These are phyloP conservation scores for Babyrousa celebensis DNA, from an alignment of 2,797 vertebrate species.

Conservation along the genomic window DNA sequence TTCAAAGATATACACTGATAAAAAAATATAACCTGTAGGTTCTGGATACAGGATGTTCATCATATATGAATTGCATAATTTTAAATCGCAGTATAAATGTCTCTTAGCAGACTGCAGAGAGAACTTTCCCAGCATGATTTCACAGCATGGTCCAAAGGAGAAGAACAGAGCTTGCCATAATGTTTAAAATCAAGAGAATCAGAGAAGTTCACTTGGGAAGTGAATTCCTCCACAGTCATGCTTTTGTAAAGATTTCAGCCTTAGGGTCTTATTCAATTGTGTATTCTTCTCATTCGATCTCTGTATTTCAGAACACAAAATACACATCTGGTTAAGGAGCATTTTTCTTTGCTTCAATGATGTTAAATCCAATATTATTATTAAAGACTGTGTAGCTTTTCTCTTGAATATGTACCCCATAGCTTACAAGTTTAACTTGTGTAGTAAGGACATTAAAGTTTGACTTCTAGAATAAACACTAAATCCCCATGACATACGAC, in stretches of 20 bases:
- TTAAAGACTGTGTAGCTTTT: constrained; percentile 59
- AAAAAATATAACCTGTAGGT: constrained; percentile 59
- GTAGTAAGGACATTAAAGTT: not conserved
- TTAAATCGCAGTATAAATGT: constrained; percentile 76
- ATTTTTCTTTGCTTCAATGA: constrained; percentile 61
- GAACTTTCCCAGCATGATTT: constrained; percentile 77
- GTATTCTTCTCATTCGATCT: constrained; percentile 10
- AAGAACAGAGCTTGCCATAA: constrained; percentile 82
- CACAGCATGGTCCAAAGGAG: constrained; percentile 82
- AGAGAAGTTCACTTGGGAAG: constrained; percentile 75
- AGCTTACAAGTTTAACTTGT: not conserved
- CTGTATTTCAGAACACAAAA: constrained; percentile 66
- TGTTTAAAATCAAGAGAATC: constrained; percentile 79
- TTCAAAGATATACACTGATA: constrained; percentile 50
- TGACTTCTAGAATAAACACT: constrained; percentile 23
- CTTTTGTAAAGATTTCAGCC: constrained; percentile 79
- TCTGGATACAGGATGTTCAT: constrained; percentile 53
- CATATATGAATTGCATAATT: constrained; percentile 59
- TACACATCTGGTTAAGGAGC: constrained; percentile 54
- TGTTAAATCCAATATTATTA: constrained; percentile 62
- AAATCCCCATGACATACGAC: constrained; percentile 11
- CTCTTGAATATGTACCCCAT: not conserved
- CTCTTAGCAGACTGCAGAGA: constrained; percentile 72
- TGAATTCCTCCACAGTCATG: constrained; percentile 68
- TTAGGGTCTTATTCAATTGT: constrained; percentile 64